Percentiles rank a stretch among this genome's conserved stretches.
These are phyloP conservation scores for Hoplodrina blanda DNA, from an alignment of 2,888 invertebrate species.

Conservation along the genomic window DNA sequence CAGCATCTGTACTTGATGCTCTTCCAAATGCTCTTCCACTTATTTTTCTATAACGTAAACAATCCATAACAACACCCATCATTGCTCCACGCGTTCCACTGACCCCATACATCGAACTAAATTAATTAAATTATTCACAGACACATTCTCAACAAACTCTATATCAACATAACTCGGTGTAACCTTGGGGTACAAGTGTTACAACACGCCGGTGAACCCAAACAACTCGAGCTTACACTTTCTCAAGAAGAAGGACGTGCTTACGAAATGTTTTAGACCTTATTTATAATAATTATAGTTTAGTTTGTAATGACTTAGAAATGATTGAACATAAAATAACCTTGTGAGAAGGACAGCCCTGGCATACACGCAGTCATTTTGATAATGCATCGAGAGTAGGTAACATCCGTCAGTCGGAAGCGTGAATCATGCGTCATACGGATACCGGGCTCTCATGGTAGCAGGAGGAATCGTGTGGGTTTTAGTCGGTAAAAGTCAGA, in stretches of 20 bases:
- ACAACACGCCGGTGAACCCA: constrained; percentile 29
- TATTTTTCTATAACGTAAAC: no score
- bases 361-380: not conserved
- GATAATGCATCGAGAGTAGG: not conserved
- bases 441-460: no score
- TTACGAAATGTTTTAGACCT: constrained; percentile 24
- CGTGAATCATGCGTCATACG: no score
- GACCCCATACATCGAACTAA: constrained; percentile 4
- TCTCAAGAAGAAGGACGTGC: constrained; percentile 34
- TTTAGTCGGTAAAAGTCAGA: no score
- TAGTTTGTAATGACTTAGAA: not conserved
- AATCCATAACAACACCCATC: not conserved
- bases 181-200: constrained; percentile 44
- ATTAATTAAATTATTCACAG: constrained; percentile 17
- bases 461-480: no score
- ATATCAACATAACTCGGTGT: constrained; percentile 3
- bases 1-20: no score
- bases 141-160: constrained; percentile 1
- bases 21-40: no score
- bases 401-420: no score
- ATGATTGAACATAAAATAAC: constrained; percentile 5
- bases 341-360: not conserved
- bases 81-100: not conserved
- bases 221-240: constrained; percentile 37
- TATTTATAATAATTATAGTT: constrained; percentile 6